Base-by-base conservation (phyloP, 2,113 vertebrate genomes). In the Phalacrocorax aristotelis region DNA sequence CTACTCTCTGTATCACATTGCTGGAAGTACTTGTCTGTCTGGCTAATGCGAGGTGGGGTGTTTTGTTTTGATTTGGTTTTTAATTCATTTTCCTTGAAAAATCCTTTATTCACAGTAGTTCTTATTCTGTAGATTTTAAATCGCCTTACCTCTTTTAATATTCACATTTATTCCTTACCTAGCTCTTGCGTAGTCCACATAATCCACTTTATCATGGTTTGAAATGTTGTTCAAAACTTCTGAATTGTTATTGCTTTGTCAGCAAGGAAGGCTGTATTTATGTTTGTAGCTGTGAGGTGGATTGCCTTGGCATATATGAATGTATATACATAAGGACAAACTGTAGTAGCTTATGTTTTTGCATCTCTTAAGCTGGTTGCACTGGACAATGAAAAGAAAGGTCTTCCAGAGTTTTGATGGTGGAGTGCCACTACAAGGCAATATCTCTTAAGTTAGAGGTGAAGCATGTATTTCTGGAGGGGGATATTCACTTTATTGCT, bases 1-100 rank as follows among this genome's bases (percentile, higher is more conserved):
- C 25, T 72, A 2, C 8, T 17, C 9, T 84, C 27, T 5, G 0
- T 70, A 21, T 79, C 13, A 7, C 2, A 0, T 22, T 36, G 12
- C 61, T 76, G 52, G 57, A 90, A 90, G 36, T 64, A 29, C 11
- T 49, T 38, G 8, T 2, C 55, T 77, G 42, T 2, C 27, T 70
- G 65, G 29, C n/a, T 77, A 70, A 51, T 40, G 15, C 42, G 38
- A 57, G 25, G 8, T 49, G 15, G 9, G 0, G 0, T 15, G 48
- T 61, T 49, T 61, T 40, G 9, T 20, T 30, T 68, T 61, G 16
- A 21, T 44, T 58, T 32, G 7, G 23, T 23, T 38, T 78, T 64
- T 65, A 69, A 65, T 15, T 83, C 7, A 2, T 61, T 86, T 65
- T 69, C 20, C 42, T 81, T 77, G 15, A 34, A 69, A 49, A 72